These are phyloP conservation scores for Ctenoplectra terminalis DNA, from an alignment of 1,140 invertebrate genomes.

Conservation along the genomic window DNA sequence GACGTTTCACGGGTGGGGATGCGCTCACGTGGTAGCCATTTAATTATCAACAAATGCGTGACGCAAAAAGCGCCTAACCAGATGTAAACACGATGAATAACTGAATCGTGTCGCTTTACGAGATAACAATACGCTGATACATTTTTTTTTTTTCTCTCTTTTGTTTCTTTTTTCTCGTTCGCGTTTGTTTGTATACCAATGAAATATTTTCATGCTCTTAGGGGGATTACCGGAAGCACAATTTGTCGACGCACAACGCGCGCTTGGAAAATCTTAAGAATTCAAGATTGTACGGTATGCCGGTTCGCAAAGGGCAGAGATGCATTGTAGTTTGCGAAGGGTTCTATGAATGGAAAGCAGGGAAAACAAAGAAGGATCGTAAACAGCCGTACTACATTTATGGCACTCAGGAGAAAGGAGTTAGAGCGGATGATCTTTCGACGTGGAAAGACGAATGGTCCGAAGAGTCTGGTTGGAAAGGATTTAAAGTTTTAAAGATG, in stretches of 20 bases:
- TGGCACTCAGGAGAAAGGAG: slow-evolving; percentile 83
- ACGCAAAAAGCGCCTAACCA: background rate
- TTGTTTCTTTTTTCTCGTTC: background rate
- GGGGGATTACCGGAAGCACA: slow-evolving; percentile 87
- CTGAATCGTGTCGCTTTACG: too few relatives aligned
- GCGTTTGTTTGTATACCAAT: too few relatives aligned
- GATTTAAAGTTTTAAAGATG: slow-evolving; percentile 87
- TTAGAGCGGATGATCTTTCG: slow-evolving; percentile 84
- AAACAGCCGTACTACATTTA: slow-evolving; percentile 93
- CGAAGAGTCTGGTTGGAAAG: slow-evolving; percentile 85
- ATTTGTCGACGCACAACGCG: slow-evolving; percentile 92
- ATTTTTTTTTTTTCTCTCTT: background rate
- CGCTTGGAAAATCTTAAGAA: slow-evolving; percentile 87
- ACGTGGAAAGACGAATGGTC: slow-evolving; percentile 83
- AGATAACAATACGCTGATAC: background rate
- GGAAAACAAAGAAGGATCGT: slow-evolving; percentile 79
- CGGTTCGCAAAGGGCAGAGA: slow-evolving; percentile 87
- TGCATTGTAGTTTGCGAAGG: slow-evolving; percentile 92
- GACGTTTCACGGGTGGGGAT: background rate
- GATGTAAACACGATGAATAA: background rate
- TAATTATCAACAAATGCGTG: slow-evolving; percentile 4
- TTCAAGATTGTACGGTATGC: slow-evolving; percentile 88
- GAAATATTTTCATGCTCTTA: slow-evolving; percentile 65
- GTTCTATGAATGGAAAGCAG: slow-evolving; percentile 94
- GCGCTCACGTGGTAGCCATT: slow-evolving; percentile 6